Evolutionary conservation across 2,888 invertebrate genomes (phyloP), one percentile per base, ranked within the genome.

Genomic region (Cyclophora albipunctata): DNA sequence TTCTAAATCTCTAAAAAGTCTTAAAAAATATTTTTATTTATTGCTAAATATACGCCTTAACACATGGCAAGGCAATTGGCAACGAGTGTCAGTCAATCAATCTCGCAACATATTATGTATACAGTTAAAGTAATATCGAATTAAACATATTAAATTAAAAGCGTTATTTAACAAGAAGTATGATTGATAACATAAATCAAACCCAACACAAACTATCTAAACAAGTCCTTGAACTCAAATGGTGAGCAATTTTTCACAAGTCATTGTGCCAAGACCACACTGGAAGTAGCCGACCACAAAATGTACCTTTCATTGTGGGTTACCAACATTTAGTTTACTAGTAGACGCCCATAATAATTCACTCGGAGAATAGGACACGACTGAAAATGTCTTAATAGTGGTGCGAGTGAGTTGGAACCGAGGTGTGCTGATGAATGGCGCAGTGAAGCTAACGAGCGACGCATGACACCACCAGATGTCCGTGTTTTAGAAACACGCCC

Each of bases 281-380:
- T 50, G 56, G 53, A 54, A 57, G 63, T 54, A 55, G 69, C 72
- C 74, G 63, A 37, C 37, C 37, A 37, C 75, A 71, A 67, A 20
- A 66, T 62, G 66, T 60, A 59, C 52, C 55, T 54, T 55, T 60
- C 60, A 61, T 65, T 69, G 71, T 66, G 67, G 67, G 63, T 59
- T 62, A 65, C 65, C 67, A 66, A 54, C 63, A 54, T 70, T 72
- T 62, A 68, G 65, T 67, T 67, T 60, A 73, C 71, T 67, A 71
- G 67, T 55, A 69, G 63, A 77, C 72, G 77, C 77, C 78, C 67
- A 67, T 75, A 60, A 76, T 79, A 77, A 71, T 66, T 81, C 73
- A 76, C 53, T 56, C 51, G 53, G 50, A 79, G 79, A 82, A 81
- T 77, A 63, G 63, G 60, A 55, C 57, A 54, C 60, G 58, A 66